These are phyloP conservation scores for Ailurus styani DNA, from an alignment of 2,113 vertebrate genomes.

Conservation along the genomic window DNA sequence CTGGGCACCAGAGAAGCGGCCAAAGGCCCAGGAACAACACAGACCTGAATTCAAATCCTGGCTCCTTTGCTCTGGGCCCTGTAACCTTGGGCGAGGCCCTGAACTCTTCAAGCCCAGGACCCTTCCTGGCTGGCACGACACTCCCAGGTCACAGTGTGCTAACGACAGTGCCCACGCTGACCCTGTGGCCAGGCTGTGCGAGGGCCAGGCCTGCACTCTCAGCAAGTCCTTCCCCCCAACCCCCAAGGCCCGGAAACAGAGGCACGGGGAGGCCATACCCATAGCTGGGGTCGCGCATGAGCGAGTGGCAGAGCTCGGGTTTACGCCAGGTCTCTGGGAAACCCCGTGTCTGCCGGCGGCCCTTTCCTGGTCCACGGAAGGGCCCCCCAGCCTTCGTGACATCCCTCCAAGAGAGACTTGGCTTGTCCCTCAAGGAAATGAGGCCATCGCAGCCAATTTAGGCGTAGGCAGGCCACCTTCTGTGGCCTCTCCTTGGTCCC, in stretches of 20 bases:
- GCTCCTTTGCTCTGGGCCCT: not conserved
- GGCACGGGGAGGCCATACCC: not conserved
- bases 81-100: not conserved
- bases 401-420: not conserved
- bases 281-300: not conserved
- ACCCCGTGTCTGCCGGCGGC: accelerated
- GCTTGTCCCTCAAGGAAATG: not conserved
- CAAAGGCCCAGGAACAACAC: not conserved
- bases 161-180: accelerated
- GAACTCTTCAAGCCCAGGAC: not conserved
- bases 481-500: not conserved
- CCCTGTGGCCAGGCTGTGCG: not conserved
- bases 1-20: not conserved
- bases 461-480: not conserved
- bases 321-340: not conserved
- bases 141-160: accelerated
- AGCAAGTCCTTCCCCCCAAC: too few species aligned
- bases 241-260: not conserved
- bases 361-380: too few species aligned
- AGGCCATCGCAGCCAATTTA: not conserved
- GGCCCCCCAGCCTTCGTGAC: not conserved
- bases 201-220: not conserved
- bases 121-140: accelerated
- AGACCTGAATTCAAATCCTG: not conserved
- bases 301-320: not conserved